phyloP scores from a whole-genome alignment of 2,113 vertebrate species.

The Callorhinus ursinus region DNA sequence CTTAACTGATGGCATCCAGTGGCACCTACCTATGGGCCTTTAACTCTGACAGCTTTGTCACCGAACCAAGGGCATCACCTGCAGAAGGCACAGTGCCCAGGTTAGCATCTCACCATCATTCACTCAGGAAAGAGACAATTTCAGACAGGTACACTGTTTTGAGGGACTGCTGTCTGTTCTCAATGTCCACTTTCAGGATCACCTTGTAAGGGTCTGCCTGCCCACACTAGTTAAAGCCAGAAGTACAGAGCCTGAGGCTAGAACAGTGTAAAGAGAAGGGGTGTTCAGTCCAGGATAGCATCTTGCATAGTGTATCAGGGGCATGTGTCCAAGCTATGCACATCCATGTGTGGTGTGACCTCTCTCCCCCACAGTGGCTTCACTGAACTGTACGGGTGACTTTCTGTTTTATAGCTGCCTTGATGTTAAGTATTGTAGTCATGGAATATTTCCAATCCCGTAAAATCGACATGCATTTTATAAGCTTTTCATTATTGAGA shows the following conservation, averaged over 20 bases:
- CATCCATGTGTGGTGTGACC: background rate
- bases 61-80: background rate
- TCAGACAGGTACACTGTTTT: background rate
- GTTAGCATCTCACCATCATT: background rate
- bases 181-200: background rate
- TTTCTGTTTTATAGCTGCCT: background rate
- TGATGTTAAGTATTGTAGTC: background rate
- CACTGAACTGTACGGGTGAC: background rate
- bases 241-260: background rate
- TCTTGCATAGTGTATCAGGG: background rate
- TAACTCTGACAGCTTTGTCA: background rate
- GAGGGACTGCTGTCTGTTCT: background rate
- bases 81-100: background rate
- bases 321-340: background rate
- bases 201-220: background rate
- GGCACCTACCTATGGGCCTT: background rate
- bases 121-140: background rate
- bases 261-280: background rate
- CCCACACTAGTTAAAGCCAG: background rate
- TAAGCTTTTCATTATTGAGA: slow-evolving; percentile 38
- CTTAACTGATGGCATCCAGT: background rate
- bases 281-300: background rate
- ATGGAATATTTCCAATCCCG: background rate
- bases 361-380: background rate
- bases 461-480: background rate